phyloP scores from a whole-genome alignment of 2,888 invertebrate genomes.

The Acrobasis consociella region DNA sequence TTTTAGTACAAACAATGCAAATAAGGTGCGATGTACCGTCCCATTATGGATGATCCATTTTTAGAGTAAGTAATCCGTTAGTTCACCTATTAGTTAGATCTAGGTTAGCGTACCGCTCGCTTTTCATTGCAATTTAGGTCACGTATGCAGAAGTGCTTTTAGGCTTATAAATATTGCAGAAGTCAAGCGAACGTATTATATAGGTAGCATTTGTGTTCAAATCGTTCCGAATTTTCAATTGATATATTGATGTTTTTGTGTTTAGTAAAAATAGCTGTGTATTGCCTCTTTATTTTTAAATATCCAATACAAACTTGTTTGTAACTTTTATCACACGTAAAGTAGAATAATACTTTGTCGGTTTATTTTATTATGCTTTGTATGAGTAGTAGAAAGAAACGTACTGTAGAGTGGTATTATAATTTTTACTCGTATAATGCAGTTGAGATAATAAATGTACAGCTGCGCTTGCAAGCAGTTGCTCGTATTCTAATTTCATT shows the following conservation, averaged over 20 bases:
- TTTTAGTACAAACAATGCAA: conserved; percentile 29
- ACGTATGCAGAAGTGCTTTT: conserved; percentile 31
- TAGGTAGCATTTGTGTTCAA: neutral
- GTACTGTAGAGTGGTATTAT: too few species aligned
- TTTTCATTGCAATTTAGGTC: conserved; percentile 39
- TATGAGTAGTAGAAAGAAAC: too few species aligned
- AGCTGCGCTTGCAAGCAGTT: neutral
- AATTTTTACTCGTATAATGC: too few species aligned
- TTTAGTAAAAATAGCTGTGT: too few species aligned
- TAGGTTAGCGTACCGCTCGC: conserved; percentile 34
- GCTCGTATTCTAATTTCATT: neutral
- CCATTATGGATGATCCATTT: conserved; percentile 44
- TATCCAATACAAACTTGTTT: too few species aligned
- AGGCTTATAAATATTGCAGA: conserved; percentile 16
- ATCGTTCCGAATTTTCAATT: neutral
- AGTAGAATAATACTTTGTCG: too few species aligned
- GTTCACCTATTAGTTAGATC: conserved; percentile 32
- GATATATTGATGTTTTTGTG: too few species aligned
- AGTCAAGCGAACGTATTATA: neutral
- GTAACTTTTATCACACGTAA: too few species aligned
- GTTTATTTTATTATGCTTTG: too few species aligned
- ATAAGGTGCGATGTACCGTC: conserved; percentile 43
- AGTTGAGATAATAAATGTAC: neutral
- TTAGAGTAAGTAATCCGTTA: conserved; percentile 49
- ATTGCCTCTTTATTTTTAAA: too few species aligned